A percentile compares a stretch with the other conserved stretches of the same genome.
phyloP scores from a whole-genome alignment of 2,113 vertebrate species.

The Planiliza haematocheilus region DNA sequence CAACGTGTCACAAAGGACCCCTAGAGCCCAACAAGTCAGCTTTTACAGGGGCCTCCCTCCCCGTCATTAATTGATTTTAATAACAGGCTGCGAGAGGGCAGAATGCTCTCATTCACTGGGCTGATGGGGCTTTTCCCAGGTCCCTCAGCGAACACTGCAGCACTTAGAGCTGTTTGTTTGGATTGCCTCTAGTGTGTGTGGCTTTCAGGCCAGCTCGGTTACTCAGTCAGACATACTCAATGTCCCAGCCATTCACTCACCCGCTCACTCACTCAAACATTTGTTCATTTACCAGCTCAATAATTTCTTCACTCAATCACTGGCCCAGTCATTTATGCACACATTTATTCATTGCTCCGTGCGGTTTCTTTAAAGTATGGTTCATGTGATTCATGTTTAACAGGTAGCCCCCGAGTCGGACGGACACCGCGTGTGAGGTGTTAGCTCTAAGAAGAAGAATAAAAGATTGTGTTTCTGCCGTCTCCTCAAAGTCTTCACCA shows the following conservation, averaged over 20 bases:
- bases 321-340: conserved; percentile 76
- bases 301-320: conserved; percentile 83
- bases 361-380: conserved; percentile 32
- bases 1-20: conserved; percentile 79
- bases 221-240: conserved; percentile 79
- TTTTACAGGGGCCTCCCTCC: conserved; percentile 76
- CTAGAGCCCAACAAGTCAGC: conserved; percentile 80
- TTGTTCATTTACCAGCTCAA: conserved; percentile 82
- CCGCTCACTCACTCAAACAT: conserved; percentile 79
- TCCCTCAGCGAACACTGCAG: conserved; percentile 75
- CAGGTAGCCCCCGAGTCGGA: conserved; percentile 15
- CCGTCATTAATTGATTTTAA: conserved; percentile 85
- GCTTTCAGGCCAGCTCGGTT: conserved; percentile 68
- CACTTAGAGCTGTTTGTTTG: conserved; percentile 83
- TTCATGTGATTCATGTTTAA: conserved; percentile 41
- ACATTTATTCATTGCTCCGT: conserved; percentile 71
- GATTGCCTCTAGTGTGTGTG: conserved; percentile 77
- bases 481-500: too few species aligned
- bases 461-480: conserved; percentile 11
- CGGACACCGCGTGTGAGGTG: background rate
- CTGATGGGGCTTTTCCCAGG: conserved; percentile 80
- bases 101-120: conserved; percentile 82
- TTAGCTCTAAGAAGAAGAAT: background rate
- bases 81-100: conserved; percentile 78
- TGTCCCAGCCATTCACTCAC: conserved; percentile 68